Percentiles rank a stretch among this genome's conserved stretches.
Conservation (phyloP, 64 coral and sea anemone species). For the Catalaphyllia jardinei region DNA sequence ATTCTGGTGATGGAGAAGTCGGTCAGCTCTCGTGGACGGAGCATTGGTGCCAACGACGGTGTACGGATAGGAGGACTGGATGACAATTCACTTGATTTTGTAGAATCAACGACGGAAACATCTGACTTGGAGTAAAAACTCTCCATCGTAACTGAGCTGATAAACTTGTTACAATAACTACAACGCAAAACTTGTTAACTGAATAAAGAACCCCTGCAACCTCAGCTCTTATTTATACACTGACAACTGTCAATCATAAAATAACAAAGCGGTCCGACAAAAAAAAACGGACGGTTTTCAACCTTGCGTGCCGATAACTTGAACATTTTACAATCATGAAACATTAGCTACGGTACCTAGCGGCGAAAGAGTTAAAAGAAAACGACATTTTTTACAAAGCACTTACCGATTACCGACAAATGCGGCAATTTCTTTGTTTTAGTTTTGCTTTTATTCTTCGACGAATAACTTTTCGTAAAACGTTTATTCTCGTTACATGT, state of each 20-base stretch:
- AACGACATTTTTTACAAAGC: not conserved
- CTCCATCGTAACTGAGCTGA: slow-evolving; percentile 3
- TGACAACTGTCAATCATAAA: not conserved
- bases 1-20: slow-evolving; percentile 15
- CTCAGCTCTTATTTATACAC: not conserved
- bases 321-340: not conserved
- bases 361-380: not conserved
- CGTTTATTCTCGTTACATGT: no score
- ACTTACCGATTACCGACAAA: no score
- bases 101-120: not conserved
- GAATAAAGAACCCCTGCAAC: not conserved
- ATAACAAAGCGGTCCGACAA: not conserved
- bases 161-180: no score
- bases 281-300: not conserved
- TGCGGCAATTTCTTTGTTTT: no score
- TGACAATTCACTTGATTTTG: not conserved
- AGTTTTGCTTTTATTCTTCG: no score
- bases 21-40: no score
- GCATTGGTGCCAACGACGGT: not conserved
- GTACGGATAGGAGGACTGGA: not conserved
- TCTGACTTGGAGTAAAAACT: not conserved
- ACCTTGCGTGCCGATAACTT: not conserved
- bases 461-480: no score
- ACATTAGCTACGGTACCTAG: not conserved
- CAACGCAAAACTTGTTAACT: not conserved